Percentiles rank a stretch among this genome's conserved stretches.
These are phyloP conservation scores for Gnatocerus cornutus DNA, from an alignment of 2,888 invertebrate genomes.

Conservation along the genomic window DNA sequence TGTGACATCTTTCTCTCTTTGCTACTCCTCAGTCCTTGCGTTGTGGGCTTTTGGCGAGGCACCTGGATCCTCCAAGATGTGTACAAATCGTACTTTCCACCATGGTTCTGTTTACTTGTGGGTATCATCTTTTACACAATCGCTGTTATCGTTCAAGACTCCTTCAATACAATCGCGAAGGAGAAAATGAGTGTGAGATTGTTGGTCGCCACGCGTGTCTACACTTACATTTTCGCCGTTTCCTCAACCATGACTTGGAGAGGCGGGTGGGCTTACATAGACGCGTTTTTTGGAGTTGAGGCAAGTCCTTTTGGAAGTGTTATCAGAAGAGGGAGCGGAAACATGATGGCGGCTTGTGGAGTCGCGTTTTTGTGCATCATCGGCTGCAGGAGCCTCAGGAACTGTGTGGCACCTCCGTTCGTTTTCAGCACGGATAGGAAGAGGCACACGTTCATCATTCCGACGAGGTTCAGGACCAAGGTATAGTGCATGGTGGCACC, in stretches of 20 bases:
- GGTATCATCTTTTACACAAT: constrained; percentile 74
- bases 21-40: constrained; percentile 71
- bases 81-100: constrained; percentile 72
- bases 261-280: constrained; percentile 70
- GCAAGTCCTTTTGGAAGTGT: constrained; percentile 39
- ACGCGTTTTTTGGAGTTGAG: constrained; percentile 53
- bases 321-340: constrained; percentile 35
- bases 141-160: constrained; percentile 75
- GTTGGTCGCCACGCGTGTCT: constrained; percentile 63
- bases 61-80: constrained; percentile 73
- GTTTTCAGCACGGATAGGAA: constrained; percentile 76
- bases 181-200: constrained; percentile 45
- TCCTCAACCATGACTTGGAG: constrained; percentile 74
- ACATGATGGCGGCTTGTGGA: constrained; percentile 7
- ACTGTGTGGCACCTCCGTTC: constrained; percentile 75
- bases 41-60: constrained; percentile 74
- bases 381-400: constrained; percentile 72
- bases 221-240: constrained; percentile 72
- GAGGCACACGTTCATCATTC: constrained; percentile 75
- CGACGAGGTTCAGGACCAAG: constrained; percentile 73
- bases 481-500: no score
- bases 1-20: constrained; percentile 70
- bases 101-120: constrained; percentile 71
- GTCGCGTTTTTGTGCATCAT: constrained; percentile 53
- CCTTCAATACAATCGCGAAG: constrained; percentile 64